phyloP scores from a whole-genome alignment of 2,113 vertebrate species.

The Bubo scandiacus region DNA sequence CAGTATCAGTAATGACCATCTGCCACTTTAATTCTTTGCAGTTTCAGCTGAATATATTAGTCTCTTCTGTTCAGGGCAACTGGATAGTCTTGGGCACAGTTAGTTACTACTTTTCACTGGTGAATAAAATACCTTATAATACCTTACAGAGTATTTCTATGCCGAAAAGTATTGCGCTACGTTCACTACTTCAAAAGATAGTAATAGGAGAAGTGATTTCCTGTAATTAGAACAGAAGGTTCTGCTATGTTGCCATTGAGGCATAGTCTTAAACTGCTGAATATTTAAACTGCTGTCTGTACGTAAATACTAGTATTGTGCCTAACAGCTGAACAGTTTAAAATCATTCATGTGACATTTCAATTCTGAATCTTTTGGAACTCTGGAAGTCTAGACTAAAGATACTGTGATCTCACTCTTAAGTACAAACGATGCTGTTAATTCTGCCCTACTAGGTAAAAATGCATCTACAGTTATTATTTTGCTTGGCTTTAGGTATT shows the following conservation, averaged over 20 bases:
- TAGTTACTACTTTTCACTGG: background rate
- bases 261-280: background rate
- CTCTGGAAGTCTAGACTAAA: background rate
- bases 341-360: background rate
- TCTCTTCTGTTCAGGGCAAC: background rate
- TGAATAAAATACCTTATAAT: background rate
- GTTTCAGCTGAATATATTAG: background rate
- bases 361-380: background rate
- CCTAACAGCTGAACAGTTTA: background rate
- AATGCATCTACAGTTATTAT: background rate
- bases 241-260: background rate
- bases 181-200: background rate
- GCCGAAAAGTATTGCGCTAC: background rate
- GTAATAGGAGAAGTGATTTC: background rate
- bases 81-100: background rate
- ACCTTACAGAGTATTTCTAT: background rate
- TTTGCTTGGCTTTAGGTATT: background rate
- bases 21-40: background rate
- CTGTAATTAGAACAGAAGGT: background rate
- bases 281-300: background rate
- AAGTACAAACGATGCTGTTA: background rate
- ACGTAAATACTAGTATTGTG: background rate
- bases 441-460: background rate
- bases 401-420: background rate
- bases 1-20: background rate